Conservation (phyloP, 2,888 invertebrate genomes). For the Drosophila paracracens region DNA sequence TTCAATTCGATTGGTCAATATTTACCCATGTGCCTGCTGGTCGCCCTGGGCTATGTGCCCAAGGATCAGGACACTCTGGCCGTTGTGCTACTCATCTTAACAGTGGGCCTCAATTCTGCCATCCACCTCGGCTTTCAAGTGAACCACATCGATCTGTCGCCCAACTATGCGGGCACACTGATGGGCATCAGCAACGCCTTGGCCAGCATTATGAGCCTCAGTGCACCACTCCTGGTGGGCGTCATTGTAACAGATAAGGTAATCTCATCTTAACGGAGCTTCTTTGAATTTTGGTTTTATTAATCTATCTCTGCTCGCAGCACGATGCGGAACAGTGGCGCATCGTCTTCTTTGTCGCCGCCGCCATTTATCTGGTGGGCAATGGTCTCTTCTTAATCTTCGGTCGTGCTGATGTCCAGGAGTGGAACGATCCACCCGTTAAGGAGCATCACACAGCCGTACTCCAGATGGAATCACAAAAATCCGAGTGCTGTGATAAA, state of each 20-base stretch:
- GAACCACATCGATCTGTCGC: slow-evolving; percentile 94
- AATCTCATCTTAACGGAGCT: slow-evolving; percentile 60
- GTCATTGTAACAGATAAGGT: slow-evolving; percentile 89
- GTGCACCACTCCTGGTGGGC: slow-evolving; percentile 91
- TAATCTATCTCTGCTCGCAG: slow-evolving; percentile 85
- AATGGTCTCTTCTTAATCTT: slow-evolving; percentile 90
- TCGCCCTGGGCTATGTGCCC: slow-evolving; percentile 87
- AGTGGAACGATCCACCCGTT: slow-evolving; percentile 88
- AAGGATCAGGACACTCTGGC: slow-evolving; percentile 85
- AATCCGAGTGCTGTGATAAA: slow-evolving; percentile 11
- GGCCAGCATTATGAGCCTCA: slow-evolving; percentile 91
- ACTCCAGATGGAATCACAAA: slow-evolving; percentile 74
- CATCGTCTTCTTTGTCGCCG: slow-evolving; percentile 90
- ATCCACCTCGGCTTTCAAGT: slow-evolving; percentile 91
- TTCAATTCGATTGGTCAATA: slow-evolving; percentile 88
- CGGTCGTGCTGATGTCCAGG: slow-evolving; percentile 88
- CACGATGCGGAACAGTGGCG: slow-evolving; percentile 89
- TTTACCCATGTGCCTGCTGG: slow-evolving; percentile 89
- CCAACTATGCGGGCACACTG: slow-evolving; percentile 92
- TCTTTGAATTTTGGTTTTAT: neutral
- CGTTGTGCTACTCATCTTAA: slow-evolving; percentile 88
- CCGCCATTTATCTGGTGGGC: slow-evolving; percentile 89
- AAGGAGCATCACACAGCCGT: slow-evolving; percentile 67
- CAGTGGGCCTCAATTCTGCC: slow-evolving; percentile 91
- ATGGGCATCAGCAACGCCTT: slow-evolving; percentile 94